Evolutionary conservation across 2,113 vertebrate species (phyloP).

Genomic region (Elanoides forficatus): DNA sequence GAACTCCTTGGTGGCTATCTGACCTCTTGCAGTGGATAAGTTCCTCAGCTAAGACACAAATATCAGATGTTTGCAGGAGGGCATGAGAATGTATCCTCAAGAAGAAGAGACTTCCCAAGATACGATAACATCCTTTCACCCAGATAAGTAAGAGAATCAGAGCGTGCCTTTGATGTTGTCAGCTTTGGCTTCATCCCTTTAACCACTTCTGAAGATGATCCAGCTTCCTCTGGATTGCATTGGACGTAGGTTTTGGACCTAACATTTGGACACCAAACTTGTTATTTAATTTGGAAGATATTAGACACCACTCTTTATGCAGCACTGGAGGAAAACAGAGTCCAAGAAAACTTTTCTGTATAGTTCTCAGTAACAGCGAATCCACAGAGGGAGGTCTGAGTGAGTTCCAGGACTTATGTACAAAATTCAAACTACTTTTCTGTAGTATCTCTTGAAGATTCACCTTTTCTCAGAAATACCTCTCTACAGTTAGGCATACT

Average conservation of each 20-base stretch:
- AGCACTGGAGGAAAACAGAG: background rate
- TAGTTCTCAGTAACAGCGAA: background rate
- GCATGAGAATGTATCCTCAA: background rate
- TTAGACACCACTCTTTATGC: background rate
- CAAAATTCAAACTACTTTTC: background rate
- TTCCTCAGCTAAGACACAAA: background rate
- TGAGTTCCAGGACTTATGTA: background rate
- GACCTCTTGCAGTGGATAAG: background rate
- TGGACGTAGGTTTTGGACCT: background rate
- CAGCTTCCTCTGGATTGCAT: background rate
- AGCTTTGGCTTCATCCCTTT: slow-evolving; percentile 11
- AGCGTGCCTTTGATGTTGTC: background rate
- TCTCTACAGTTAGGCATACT: background rate
- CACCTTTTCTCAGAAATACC: background rate
- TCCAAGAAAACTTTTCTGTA: background rate
- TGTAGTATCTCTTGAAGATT: background rate
- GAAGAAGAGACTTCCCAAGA: background rate
- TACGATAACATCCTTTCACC: background rate
- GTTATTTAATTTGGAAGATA: slow-evolving; percentile 42
- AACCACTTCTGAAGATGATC: slow-evolving; percentile 12
- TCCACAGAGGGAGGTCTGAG: background rate
- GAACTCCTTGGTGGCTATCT: background rate
- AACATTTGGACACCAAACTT: background rate
- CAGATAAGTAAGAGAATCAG: background rate
- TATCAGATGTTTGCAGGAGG: background rate